Base-by-base conservation (phyloP, 2,888 invertebrate species). In the Eilema griseolum region DNA sequence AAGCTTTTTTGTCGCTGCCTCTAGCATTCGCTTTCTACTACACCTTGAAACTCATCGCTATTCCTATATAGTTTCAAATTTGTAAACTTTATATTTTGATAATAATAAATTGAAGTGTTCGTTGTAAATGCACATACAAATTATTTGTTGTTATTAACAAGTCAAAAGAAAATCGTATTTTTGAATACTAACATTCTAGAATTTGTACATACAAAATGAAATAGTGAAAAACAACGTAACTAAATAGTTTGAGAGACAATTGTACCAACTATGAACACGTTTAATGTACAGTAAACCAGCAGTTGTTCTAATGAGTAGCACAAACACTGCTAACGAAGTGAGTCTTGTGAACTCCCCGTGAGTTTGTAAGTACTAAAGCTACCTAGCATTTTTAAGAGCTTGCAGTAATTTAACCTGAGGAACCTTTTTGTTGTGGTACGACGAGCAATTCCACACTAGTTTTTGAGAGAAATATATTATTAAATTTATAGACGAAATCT, bases 311-410 rank as follows among this genome's bases (percentile, higher is more conserved):
- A 85, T 77, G 77, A 83, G 76, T 68, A 66, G 76, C 79, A 85
- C 86, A 83, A 86, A 83, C 81, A 79, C 73, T 80, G 64, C 82
- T 87, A 86, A 86, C 84, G 85, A 86, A 84, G 79, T 70, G 72
- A 64, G 62, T 70, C 71, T 69, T 28, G 62, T 26, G 16, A 62
- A 62, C 20, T 62, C 20, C 0, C 7, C 24, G 41, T 26, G 52
- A 52, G 52, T 52, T n/a, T 41, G 26, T 41, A 24, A 37, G 23
- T 33, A 33, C 37, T 23, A 62, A 37, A 41, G 26, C 59, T 59
- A 59, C 59, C 14, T 23, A 59, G 10, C 4, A 12, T 20, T 2
- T 62, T 24, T 26, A 20, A 62, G 24, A 24, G 7, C 24, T 41
- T 41, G 4, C 41, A 62, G 11, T 10, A 1, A 4, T 41, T 62